Percentiles rank a stretch among this genome's conserved stretches.
phyloP scores from a whole-genome alignment of 2,797 vertebrate genomes.

The Adelosebastes latens region DNA sequence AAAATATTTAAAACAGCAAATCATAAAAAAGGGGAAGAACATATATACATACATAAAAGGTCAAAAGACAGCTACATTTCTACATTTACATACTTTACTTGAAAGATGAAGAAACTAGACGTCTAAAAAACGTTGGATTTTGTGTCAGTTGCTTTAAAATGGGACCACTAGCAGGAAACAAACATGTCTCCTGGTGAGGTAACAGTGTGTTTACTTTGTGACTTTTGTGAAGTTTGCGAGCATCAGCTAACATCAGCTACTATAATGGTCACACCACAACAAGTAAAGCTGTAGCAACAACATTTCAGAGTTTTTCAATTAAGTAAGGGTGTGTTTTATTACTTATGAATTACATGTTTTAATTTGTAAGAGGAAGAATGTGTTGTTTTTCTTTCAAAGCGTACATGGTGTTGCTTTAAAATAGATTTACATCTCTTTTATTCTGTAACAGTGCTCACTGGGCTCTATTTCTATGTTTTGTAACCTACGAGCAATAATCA shows the following conservation, averaged over 20 bases:
- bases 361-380: neutral
- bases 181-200: neutral
- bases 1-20: neutral
- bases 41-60: too few relatives aligned
- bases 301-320: neutral
- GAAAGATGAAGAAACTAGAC: neutral
- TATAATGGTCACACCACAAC: neutral
- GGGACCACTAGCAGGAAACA: neutral
- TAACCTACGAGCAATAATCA: neutral
- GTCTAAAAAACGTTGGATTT: neutral
- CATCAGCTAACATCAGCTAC: neutral
- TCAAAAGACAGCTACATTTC: neutral
- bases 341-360: neutral
- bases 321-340: neutral
- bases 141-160: neutral
- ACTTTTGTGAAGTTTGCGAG: fast-evolving
- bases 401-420: neutral
- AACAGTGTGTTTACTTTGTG: neutral
- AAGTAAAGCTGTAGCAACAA: neutral
- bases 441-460: neutral
- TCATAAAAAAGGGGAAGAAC: neutral
- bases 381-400: neutral
- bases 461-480: neutral
- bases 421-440: neutral
- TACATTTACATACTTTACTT: too few relatives aligned